These are phyloP conservation scores for Mormyrops boulengeri DNA, from an alignment of 2,797 vertebrate genomes.

Conservation along the genomic window DNA sequence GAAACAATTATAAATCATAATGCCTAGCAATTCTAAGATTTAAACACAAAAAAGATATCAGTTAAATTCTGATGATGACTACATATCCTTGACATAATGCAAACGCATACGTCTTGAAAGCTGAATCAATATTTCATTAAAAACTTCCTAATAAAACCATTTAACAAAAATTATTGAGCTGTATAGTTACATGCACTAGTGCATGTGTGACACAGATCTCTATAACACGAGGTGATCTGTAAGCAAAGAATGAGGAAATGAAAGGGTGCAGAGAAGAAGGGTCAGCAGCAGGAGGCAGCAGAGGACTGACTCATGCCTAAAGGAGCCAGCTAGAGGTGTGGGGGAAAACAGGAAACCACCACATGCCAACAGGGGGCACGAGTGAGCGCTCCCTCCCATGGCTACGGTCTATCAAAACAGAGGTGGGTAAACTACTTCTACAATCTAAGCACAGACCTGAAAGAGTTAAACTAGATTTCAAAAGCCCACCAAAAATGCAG, in stretches of 20 bases:
- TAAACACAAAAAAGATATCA: not conserved
- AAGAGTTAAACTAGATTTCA: not conserved
- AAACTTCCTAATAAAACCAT: not conserved
- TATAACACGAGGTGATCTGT: not conserved
- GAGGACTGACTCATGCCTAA: not conserved
- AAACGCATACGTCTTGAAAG: not conserved
- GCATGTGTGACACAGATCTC: not conserved
- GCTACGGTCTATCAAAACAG: not conserved
- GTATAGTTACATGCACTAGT: not conserved
- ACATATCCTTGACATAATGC: not conserved
- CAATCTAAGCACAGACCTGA: not conserved
- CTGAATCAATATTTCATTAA: not conserved
- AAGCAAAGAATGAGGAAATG: not conserved
- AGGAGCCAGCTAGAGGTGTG: not conserved
- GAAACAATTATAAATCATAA: not conserved
- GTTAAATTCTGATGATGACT: not conserved
- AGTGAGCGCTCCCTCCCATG: not conserved
- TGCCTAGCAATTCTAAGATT: not conserved
- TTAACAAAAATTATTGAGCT: not conserved
- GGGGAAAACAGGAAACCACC: not conserved
- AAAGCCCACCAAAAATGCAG: not conserved
- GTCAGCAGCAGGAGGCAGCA: slow-evolving; percentile 17
- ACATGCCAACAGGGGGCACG: not conserved
- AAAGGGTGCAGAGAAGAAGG: not conserved
- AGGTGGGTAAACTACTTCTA: not conserved